A percentile compares a stretch with the other conserved stretches of the same genome.
These are phyloP conservation scores for Falco naumanni DNA, from an alignment of 2,797 vertebrate species.

Conservation along the genomic window DNA sequence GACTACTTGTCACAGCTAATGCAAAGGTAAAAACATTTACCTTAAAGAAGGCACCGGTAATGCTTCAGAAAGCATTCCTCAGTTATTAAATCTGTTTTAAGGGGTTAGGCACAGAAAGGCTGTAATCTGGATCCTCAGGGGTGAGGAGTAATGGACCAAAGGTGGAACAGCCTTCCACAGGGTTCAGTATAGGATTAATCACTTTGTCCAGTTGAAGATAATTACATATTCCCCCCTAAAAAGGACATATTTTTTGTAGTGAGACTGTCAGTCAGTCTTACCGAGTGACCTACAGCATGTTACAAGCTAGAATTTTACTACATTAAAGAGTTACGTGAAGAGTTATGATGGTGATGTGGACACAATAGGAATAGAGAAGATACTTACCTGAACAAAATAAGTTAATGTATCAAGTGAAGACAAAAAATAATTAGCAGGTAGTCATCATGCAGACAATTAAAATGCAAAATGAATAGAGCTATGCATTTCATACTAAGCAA, in stretches of 20 bases:
- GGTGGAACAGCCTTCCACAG: not conserved
- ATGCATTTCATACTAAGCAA: not conserved
- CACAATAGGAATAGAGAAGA: not conserved
- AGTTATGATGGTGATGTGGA: not conserved
- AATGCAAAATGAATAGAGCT: not conserved
- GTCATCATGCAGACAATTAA: not conserved
- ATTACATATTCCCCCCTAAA: not conserved
- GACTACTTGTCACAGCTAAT: not conserved
- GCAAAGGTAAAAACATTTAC: not conserved
- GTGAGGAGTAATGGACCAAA: not conserved
- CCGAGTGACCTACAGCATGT: not conserved
- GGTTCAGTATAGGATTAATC: not conserved
- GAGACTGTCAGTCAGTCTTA: not conserved
- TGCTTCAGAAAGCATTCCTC: not conserved
- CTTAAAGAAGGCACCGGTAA: not conserved
- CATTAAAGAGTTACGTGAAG: not conserved
- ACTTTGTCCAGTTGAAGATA: not conserved
- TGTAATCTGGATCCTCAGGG: not conserved
- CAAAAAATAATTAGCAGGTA: not conserved
- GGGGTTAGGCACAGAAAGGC: not conserved
- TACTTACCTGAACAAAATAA: too few species aligned
- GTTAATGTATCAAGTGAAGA: not conserved
- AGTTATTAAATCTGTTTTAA: not conserved
- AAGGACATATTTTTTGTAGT: not conserved
- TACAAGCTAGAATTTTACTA: not conserved